Evolutionary conservation across 2,888 invertebrate genomes (phyloP).

Genomic region (Xylota segnis): DNA sequence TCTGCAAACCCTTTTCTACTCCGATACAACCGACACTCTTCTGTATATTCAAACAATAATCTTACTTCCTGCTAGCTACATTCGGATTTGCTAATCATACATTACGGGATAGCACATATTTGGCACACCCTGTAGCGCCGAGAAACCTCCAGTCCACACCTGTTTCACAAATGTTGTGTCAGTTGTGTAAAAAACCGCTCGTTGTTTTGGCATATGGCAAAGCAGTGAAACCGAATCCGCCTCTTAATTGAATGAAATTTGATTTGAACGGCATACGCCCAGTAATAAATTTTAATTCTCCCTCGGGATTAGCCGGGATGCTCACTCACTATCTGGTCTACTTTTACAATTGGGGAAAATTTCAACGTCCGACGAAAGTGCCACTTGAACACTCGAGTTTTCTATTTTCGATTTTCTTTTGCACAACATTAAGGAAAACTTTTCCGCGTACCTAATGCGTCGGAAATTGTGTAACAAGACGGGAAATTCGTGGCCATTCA

Average conservation of each 20-base stretch:
- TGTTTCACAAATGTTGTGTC: conserved; percentile 15
- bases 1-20: too few relatives aligned
- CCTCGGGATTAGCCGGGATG: conserved; percentile 26
- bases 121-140: not conserved
- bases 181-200: not conserved
- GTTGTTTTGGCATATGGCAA: not conserved
- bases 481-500: conserved; percentile 6
- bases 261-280: conserved; percentile 66
- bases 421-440: conserved; percentile 18
- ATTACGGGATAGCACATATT: not conserved
- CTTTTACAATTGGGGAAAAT: conserved; percentile 35
- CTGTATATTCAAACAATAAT: too few relatives aligned
- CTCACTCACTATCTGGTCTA: conserved; percentile 16
- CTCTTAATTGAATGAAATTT: conserved; percentile 68
- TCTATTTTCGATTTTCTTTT: conserved; percentile 26
- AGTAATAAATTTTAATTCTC: conserved; percentile 26
- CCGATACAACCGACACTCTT: too few relatives aligned
- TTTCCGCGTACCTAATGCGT: not conserved
- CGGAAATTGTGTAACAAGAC: conserved; percentile 14
- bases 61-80: too few relatives aligned
- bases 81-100: too few relatives aligned
- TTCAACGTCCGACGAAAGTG: conserved; percentile 45
- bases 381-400: conserved; percentile 25
- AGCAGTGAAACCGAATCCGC: conserved; percentile 50
- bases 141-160: not conserved